These are phyloP conservation scores for Drosophila nannoptera DNA, from an alignment of 1,140 invertebrate genomes.

Conservation along the genomic window DNA sequence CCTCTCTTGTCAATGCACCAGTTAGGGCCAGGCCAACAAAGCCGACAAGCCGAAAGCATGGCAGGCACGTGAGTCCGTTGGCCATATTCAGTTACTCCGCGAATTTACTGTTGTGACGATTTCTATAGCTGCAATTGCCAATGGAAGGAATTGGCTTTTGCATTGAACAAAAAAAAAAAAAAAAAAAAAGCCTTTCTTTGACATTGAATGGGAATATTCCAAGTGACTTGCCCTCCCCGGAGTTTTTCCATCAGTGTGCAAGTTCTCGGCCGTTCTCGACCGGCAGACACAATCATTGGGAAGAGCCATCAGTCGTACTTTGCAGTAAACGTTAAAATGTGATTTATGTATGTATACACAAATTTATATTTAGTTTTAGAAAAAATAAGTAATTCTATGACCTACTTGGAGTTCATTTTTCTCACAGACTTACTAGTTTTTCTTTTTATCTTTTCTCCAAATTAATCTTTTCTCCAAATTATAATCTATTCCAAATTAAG, in stretches of 20 bases:
- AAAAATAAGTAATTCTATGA: too few relatives aligned
- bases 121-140: conserved; percentile 10
- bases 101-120: not conserved
- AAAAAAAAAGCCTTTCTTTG: conserved; percentile 14
- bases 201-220: conserved; percentile 27
- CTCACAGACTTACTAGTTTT: not conserved
- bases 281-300: not conserved
- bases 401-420: not conserved
- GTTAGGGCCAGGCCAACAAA: conserved; percentile 5
- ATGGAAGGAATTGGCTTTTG: not conserved
- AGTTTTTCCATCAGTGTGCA: conserved; percentile 29
- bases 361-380: not conserved
- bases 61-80: conserved; percentile 5
- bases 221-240: conserved; percentile 10
- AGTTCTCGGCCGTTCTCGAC: conserved; percentile 1
- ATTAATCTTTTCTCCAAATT: not conserved
- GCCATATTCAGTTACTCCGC: conserved; percentile 11
- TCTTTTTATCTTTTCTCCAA: not conserved
- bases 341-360: not conserved
- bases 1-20: not conserved
- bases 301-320: not conserved
- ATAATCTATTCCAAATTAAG: too few relatives aligned
- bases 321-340: not conserved
- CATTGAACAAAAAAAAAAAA: not conserved
- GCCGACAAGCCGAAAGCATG: not conserved